Evolutionary conservation across 2,113 vertebrate species (phyloP).

Genomic region (Melanocharis versteri): DNA sequence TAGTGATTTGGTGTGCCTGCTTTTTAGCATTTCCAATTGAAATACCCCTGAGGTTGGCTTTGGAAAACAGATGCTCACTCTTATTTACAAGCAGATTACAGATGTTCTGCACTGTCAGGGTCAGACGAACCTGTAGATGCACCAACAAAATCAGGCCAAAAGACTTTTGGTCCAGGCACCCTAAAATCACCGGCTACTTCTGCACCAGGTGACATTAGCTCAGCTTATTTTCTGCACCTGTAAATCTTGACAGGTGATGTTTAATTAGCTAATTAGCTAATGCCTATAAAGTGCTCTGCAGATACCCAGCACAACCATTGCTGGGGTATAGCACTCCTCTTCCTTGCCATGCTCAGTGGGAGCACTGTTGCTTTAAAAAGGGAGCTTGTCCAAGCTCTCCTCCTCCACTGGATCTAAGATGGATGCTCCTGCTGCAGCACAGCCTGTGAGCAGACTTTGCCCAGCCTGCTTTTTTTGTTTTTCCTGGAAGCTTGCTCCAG

Average conservation of each 20-base stretch:
- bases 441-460: conserved; percentile 70
- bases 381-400: conserved; percentile 63
- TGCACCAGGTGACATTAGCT: neutral
- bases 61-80: neutral
- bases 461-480: conserved; percentile 74
- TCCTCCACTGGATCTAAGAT: conserved; percentile 62
- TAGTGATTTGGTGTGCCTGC: neutral
- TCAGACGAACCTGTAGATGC: neutral
- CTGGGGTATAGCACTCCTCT: neutral
- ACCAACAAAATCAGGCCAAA: neutral
- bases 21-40: neutral
- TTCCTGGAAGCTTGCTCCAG: conserved; percentile 70
- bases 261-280: conserved; percentile 14
- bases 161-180: neutral
- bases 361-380: conserved; percentile 70
- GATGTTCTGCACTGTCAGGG: rapidly evolving
- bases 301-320: rapidly evolving
- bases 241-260: neutral
- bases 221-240: neutral
- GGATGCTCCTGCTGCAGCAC: conserved; percentile 63
- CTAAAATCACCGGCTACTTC: neutral
- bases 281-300: neutral
- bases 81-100: neutral
- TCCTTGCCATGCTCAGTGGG: conserved; percentile 20
- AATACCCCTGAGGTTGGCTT: neutral